Percentiles rank a stretch among this genome's conserved stretches.
These are phyloP conservation scores for Lipophrys pholis DNA, from an alignment of 2,113 vertebrate species.

Conservation along the genomic window DNA sequence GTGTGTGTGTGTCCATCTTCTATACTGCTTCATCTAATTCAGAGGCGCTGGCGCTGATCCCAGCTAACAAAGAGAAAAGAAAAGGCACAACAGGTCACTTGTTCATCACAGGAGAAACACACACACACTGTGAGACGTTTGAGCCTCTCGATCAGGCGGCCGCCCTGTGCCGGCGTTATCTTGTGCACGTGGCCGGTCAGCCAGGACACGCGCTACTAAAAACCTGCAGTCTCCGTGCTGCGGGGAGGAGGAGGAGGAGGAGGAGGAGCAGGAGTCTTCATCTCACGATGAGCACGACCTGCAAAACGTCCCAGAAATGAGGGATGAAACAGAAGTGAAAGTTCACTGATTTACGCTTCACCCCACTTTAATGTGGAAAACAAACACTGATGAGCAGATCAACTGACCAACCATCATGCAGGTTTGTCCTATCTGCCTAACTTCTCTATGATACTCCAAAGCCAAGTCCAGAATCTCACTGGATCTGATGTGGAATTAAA, in stretches of 20 bases:
- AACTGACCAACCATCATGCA: constrained; percentile 48
- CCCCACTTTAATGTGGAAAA: background rate
- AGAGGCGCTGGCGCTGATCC: too few relatives aligned
- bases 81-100: background rate
- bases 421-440: constrained; percentile 53
- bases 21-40: too few relatives aligned
- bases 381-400: too few relatives aligned
- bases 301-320: too few relatives aligned
- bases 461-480: constrained; percentile 82
- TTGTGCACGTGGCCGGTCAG: constrained; percentile 66
- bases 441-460: constrained; percentile 77
- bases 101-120: constrained; percentile 4
- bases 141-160: constrained; percentile 52
- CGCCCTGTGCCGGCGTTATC: constrained; percentile 59
- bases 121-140: constrained; percentile 28
- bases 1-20: too few relatives aligned
- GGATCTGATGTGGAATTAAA: constrained; percentile 73
- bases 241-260: constrained; percentile 33
- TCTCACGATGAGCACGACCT: background rate
- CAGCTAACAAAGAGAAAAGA: too few relatives aligned
- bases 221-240: constrained; percentile 64
- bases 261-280: constrained; percentile 12
- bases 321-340: background rate
- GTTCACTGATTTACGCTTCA: background rate
- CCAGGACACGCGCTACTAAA: constrained; percentile 67